phyloP scores from a whole-genome alignment of 2,888 invertebrate species.

The Malthinus seriepunctatus region DNA sequence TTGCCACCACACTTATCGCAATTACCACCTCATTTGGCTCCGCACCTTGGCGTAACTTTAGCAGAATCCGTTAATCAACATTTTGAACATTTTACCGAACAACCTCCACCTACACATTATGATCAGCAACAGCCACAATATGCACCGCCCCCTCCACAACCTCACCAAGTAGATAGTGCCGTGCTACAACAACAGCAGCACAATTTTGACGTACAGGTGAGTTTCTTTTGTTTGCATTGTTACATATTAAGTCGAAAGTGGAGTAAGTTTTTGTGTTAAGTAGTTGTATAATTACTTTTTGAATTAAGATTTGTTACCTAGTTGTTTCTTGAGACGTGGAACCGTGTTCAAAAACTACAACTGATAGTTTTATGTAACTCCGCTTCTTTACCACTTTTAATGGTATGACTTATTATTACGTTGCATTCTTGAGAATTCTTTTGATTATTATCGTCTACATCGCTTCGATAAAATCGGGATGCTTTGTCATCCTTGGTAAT shows the following conservation, averaged over 20 bases:
- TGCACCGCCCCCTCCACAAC: constrained; percentile 50
- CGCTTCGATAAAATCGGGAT: not conserved
- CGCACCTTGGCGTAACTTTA: constrained; percentile 53
- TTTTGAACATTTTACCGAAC: constrained; percentile 52
- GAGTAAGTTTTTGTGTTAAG: not conserved
- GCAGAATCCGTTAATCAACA: constrained; percentile 55
- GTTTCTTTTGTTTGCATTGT: constrained; percentile 35
- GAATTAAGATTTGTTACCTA: not conserved
- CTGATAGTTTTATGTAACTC: no score
- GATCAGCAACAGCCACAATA: constrained; percentile 40
- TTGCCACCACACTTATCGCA: constrained; percentile 53
- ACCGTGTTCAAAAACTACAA: not conserved
- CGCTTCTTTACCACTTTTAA: no score
- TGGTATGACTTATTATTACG: no score
- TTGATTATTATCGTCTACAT: not conserved
- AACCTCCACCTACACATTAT: constrained; percentile 34
- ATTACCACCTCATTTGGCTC: constrained; percentile 56
- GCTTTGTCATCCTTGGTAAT: constrained; percentile 1
- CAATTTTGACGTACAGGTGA: constrained; percentile 80
- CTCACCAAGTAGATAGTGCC: constrained; percentile 53
- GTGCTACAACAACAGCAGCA: constrained; percentile 64
- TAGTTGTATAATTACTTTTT: not conserved
- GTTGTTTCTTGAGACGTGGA: not conserved
- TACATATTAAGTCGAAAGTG: not conserved
- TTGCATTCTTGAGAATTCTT: not conserved